These are phyloP conservation scores for Iselma pallidipennis DNA, from an alignment of 2,888 invertebrate species.

Conservation along the genomic window DNA sequence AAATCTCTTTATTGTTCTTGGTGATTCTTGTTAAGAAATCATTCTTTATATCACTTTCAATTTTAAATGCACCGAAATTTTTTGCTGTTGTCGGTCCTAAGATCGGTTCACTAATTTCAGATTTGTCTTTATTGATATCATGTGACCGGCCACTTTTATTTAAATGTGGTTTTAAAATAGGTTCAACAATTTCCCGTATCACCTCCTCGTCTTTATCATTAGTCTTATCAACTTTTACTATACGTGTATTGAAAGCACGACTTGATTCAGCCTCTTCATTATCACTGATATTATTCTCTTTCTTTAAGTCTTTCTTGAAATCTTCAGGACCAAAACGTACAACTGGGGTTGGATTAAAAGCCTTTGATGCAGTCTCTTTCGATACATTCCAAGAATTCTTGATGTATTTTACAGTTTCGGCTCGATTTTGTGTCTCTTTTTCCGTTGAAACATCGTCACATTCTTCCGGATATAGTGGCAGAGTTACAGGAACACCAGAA, in stretches of 20 bases:
- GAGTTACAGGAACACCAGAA: conserved; percentile 71
- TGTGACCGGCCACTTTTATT: conserved; percentile 61
- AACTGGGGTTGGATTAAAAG: conserved; percentile 52
- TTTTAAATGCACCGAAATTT: conserved; percentile 26
- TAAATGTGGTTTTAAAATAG: conserved; percentile 67
- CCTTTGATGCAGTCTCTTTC: conserved; percentile 5
- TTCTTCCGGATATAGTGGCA: conserved; percentile 77
- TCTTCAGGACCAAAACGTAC: conserved; percentile 52
- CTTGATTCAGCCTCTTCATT: conserved; percentile 58
- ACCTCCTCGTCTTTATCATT: conserved; percentile 28
- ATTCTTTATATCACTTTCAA: conserved; percentile 47
- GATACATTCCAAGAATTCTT: conserved; percentile 1
- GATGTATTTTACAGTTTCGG: conserved; percentile 7
- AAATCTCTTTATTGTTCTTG: conserved; percentile 47
- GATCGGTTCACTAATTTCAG: conserved; percentile 70
- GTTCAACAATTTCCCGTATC: conserved; percentile 71
- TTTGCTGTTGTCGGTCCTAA: conserved; percentile 53
- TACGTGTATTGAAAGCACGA: conserved; percentile 60
- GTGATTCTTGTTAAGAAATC: conserved; percentile 45
- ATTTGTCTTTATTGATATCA: conserved; percentile 50
- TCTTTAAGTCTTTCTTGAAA: conserved; percentile 35
- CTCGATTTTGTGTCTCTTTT: conserved; percentile 29
- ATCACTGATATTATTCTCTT: conserved; percentile 51
- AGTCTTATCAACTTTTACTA: conserved; percentile 32
- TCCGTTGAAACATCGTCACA: conserved; percentile 64